These are phyloP conservation scores for Bunonema sp. DNA, from an alignment of 2,888 invertebrate species.

Conservation along the genomic window DNA sequence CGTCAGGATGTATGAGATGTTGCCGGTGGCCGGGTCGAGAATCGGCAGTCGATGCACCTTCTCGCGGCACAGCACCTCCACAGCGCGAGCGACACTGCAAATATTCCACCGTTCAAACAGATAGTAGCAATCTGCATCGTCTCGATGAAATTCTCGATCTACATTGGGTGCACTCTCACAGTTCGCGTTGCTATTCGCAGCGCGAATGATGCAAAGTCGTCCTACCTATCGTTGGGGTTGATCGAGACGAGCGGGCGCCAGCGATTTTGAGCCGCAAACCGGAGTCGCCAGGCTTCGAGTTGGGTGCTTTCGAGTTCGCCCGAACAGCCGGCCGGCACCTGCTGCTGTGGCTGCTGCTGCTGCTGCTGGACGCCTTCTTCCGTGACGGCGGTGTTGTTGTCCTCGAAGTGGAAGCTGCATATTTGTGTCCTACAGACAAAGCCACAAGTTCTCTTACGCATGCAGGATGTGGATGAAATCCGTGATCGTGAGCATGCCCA, in stretches of 20 bases:
- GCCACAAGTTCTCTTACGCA: too few relatives aligned
- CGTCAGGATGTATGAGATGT: constrained; percentile 51
- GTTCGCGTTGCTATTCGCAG: not conserved
- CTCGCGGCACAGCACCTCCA: constrained; percentile 45
- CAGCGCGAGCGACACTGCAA: constrained; percentile 45
- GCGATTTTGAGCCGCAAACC: too few relatives aligned
- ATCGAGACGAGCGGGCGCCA: constrained; percentile 47
- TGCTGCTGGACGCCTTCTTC: constrained; percentile 46
- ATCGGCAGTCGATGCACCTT: constrained; percentile 51
- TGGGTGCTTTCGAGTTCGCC: too few relatives aligned
- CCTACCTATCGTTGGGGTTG: constrained; percentile 47
- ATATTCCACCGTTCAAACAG: not conserved
- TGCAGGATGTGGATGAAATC: constrained; percentile 52
- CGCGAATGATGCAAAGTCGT: not conserved
- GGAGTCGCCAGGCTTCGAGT: too few relatives aligned
- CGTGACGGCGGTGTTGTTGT: constrained; percentile 32
- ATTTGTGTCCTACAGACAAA: too few relatives aligned
- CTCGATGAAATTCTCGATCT: not conserved
- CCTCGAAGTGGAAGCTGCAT: too few relatives aligned
- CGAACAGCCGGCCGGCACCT: too few relatives aligned
- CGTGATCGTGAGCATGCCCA: constrained; percentile 59
- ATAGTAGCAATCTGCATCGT: not conserved
- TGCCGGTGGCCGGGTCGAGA: constrained; percentile 48
- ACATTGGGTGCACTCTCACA: not conserved
- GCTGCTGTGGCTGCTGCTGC: too few relatives aligned